phyloP scores from a whole-genome alignment of 2,797 vertebrate species.

The Gadopsis bispinosus region DNA sequence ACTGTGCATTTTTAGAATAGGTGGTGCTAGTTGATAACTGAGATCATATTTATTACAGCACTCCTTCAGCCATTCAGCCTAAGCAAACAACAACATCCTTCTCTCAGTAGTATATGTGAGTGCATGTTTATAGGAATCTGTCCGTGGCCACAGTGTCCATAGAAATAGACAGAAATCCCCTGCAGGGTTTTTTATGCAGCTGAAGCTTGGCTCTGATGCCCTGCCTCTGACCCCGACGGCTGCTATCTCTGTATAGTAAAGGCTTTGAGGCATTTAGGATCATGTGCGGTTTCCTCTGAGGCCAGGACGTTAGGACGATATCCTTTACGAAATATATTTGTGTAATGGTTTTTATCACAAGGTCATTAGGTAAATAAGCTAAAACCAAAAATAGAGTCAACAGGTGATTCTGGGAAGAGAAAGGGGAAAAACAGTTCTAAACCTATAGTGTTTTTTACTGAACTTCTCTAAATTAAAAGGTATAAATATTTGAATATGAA shows the following conservation, averaged over 20 bases:
- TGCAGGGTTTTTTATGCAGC: slow-evolving; percentile 74
- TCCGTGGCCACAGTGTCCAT: slow-evolving; percentile 59
- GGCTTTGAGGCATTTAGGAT: slow-evolving; percentile 36
- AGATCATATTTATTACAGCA: slow-evolving; percentile 4
- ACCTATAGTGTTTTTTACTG: background rate
- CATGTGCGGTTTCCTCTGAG: slow-evolving; percentile 28
- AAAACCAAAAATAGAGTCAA: background rate
- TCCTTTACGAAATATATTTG: background rate
- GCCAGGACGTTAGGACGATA: slow-evolving; percentile 4
- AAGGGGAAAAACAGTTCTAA: background rate
- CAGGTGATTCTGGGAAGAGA: background rate
- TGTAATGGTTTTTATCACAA: slow-evolving; percentile 11
- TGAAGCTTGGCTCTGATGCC: slow-evolving; percentile 68
- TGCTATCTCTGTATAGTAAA: slow-evolving; percentile 46
- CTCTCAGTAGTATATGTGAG: slow-evolving; percentile 15
- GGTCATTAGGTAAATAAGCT: background rate
- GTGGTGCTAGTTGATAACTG: background rate
- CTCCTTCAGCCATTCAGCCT: slow-evolving; percentile 3
- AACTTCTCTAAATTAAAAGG: background rate
- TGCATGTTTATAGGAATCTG: slow-evolving; percentile 53
- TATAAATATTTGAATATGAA: background rate
- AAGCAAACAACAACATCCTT: slow-evolving; percentile 31
- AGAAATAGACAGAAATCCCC: slow-evolving; percentile 69
- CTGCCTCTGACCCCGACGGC: slow-evolving; percentile 64
- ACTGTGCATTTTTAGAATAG: slow-evolving; percentile 7